Evolutionary conservation across 2,113 vertebrate genomes (phyloP), one percentile per base, ranked within the genome.

Genomic region (Gavialis gangeticus): DNA sequence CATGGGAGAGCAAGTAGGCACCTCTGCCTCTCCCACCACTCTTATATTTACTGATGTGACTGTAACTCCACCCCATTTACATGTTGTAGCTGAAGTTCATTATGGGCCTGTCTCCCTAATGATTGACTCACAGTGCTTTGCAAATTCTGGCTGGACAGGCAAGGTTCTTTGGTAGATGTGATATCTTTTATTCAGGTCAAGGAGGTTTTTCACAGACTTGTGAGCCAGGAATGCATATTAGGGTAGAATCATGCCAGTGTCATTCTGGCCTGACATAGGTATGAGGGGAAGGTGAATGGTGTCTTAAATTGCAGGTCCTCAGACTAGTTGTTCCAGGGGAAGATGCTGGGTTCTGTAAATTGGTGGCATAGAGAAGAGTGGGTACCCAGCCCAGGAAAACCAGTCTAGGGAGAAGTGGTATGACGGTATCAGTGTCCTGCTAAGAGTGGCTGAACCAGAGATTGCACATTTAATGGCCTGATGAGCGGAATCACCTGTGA

Each of bases 381-480:
- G 34, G n/a, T 21, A 14, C 10, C 7, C 19, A 71, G 7, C 10
- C 4, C 19, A 71, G 30, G 34, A 19, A 34, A 71, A 21, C 67
- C 67, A 22, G 67, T 71, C 67, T 12, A 37, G 67, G 67, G 67
- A 71, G n/a, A 71, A 37, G 37, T 46, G 30, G 18, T 14, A 17
- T 0, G 0, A 19, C 22, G 12, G 0, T 1, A 5, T 5, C 28
- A 12, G 54, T 28, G 4, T 11, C 67, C 46, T 24, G 64, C 46
- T 46, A 46, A 46, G 46, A 46, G 46, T 46, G 46, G 46, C 46
- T 46, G 46, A 46, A 9, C 46, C 46, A 46, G 46, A 46, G 46
- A 59, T 11, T 14, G 25, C 8, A 2, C 22, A 25, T 9, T 80
- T 77, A 54, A 25, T 2, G 46, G 24, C 34, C 62, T 57, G 3